phyloP scores from a whole-genome alignment of 1,140 invertebrate genomes.

The Hycleus cichorii region DNA sequence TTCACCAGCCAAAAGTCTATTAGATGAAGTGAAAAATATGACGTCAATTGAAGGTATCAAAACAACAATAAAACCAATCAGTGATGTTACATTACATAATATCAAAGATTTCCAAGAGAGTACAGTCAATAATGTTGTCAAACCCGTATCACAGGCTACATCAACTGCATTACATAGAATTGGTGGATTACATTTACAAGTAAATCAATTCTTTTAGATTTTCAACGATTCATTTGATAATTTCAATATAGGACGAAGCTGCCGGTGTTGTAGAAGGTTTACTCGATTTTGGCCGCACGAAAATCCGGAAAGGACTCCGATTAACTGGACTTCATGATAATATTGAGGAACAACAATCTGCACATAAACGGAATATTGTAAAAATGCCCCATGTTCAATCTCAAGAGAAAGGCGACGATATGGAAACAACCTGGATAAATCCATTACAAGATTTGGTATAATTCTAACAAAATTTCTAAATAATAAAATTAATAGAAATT shows the following conservation, averaged over 20 bases:
- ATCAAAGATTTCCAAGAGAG: slow-evolving; percentile 47
- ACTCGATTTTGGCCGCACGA: slow-evolving; percentile 50
- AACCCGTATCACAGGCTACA: slow-evolving; percentile 23
- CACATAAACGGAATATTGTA: neutral
- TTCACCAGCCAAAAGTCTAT: slow-evolving; percentile 18
- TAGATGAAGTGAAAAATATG: slow-evolving; percentile 31
- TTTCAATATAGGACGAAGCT: slow-evolving; percentile 45
- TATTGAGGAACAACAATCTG: slow-evolving; percentile 11
- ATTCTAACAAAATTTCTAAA: neutral
- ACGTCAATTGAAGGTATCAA: slow-evolving; percentile 28
- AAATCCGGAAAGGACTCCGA: slow-evolving; percentile 48
- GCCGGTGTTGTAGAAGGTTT: slow-evolving; percentile 53
- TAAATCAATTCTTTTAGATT: slow-evolving; percentile 27
- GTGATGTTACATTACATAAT: slow-evolving; percentile 37
- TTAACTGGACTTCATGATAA: slow-evolving; percentile 50
- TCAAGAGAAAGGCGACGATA: slow-evolving; percentile 4
- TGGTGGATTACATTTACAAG: slow-evolving; percentile 47
- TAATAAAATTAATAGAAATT: too few species aligned
- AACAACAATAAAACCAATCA: slow-evolving; percentile 32
- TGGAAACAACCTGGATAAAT: slow-evolving; percentile 5
- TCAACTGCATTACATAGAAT: slow-evolving; percentile 48
- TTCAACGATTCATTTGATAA: neutral
- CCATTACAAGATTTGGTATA: slow-evolving; percentile 3
- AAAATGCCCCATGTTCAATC: slow-evolving; percentile 1
- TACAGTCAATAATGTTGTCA: slow-evolving; percentile 44